phyloP scores from a whole-genome alignment of 1,140 invertebrate species.

The Pseudomyrmex pallidus region DNA sequence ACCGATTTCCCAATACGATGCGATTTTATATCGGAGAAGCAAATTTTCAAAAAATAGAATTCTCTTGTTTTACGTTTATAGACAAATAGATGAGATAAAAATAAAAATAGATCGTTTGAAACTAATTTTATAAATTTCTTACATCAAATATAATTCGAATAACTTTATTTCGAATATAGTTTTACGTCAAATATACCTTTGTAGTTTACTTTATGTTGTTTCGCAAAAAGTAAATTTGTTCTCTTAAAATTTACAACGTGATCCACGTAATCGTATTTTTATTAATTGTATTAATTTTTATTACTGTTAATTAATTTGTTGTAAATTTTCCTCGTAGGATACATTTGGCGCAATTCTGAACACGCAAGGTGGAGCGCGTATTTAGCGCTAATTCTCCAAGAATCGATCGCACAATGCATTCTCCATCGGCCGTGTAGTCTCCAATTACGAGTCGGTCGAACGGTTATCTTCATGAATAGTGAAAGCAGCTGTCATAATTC shows the following conservation, averaged over 20 bases:
- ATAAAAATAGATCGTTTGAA: background rate
- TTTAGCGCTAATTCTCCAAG: background rate
- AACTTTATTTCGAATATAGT: too few species aligned
- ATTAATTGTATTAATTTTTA: too few species aligned
- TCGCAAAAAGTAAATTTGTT: too few species aligned
- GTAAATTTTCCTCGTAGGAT: background rate
- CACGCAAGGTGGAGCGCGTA: background rate
- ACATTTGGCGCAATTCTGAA: background rate
- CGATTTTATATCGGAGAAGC: background rate
- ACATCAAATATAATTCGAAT: background rate
- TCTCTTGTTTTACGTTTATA: too few species aligned
- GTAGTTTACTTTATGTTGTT: too few species aligned
- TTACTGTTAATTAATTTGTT: too few species aligned
- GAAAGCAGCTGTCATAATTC: constrained; percentile 36
- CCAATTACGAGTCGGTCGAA: constrained; percentile 30
- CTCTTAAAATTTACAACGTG: too few species aligned
- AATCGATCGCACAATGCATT: constrained; percentile 27
- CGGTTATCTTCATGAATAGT: constrained; percentile 41
- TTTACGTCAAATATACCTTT: too few species aligned
- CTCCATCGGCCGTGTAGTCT: background rate
- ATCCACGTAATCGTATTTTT: background rate
- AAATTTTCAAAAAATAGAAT: background rate
- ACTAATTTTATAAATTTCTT: background rate
- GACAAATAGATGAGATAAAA: too few species aligned
- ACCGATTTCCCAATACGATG: background rate